Base-by-base conservation (phyloP, 2,888 invertebrate genomes). In the Deroplatys truncata region DNA sequence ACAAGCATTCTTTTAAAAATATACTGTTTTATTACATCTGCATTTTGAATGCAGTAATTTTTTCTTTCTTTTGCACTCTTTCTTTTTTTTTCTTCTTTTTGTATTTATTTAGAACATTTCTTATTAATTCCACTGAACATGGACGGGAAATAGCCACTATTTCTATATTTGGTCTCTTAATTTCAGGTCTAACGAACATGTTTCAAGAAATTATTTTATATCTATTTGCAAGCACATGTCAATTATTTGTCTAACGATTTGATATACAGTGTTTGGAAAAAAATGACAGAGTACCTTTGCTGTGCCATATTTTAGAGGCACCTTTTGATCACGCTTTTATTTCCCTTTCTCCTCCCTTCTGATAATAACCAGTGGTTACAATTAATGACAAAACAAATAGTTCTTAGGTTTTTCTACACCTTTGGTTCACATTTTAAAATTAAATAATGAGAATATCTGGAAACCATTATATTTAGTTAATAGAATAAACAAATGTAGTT, bases 91-190 rank as follows among this genome's bases (percentile, higher is more conserved):
- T 72, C 9, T 85, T 85, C 28, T n/a, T 49, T 16, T 15, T 85
- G 82, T 25, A 13, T 5, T 86, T 25, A 13, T 82, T 82, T 87
- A 87, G 87, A 87, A 87, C 83, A 83, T 35, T 43, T 86, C 31
- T 72, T 49, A 16, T 85, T 85, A n/a, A 85, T 43, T 85, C 85
- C 25, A 31, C 15, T 85, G 86, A 72, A 72, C 20, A 82, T 83
- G 87, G 87, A 87, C 87, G 87, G 87, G 87, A 87, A 83, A 87
- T 87, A 84, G 84, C 84, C 56, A 72, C 56, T 72, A 72, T 72
- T 72, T 72, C 56, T 72, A 72, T 72, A 72, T 72, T 72, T 72
- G 56, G 56, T 72, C 56, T 72, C 56, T 72, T 72, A 72, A 72
- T 72, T 72, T 72, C 56, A 72, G 56, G 25, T 72, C 56, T 72